Conservation (phyloP, 2,888 invertebrate species). For the Ashinkailepas kermadecensis region DNA sequence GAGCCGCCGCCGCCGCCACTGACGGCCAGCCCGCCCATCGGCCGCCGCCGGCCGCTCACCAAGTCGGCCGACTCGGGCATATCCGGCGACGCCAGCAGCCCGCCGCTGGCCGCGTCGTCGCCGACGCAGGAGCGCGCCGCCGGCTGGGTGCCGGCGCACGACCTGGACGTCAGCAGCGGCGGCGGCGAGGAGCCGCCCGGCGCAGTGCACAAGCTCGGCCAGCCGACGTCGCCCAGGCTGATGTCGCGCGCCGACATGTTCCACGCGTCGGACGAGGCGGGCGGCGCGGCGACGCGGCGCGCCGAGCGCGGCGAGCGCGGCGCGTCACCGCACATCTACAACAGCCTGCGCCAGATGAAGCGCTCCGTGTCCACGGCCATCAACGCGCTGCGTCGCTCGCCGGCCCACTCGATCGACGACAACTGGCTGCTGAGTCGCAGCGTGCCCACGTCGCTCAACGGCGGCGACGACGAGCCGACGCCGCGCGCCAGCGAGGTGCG, state of each 20-base stretch:
- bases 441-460: constrained; percentile 67
- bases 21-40: constrained; percentile 37
- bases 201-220: constrained; percentile 28
- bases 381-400: constrained; percentile 33
- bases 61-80: constrained; percentile 78
- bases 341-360: constrained; percentile 56
- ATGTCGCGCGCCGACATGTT: constrained; percentile 37
- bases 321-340: constrained; percentile 35
- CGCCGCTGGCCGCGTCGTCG: constrained; percentile 39
- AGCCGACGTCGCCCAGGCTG: constrained; percentile 35
- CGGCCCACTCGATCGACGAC: constrained; percentile 43
- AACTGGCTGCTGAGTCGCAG: constrained; percentile 78
- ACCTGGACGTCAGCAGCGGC: constrained; percentile 58
- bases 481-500: constrained; percentile 29
- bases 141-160: constrained; percentile 76
- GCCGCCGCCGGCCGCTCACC: constrained; percentile 47
- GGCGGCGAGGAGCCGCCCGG: constrained; percentile 42
- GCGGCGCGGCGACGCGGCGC: constrained; percentile 18
- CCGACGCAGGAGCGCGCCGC: constrained; percentile 34
- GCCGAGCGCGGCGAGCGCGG: constrained; percentile 22
- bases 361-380: constrained; percentile 50
- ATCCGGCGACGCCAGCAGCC: constrained; percentile 63
- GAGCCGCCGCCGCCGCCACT: constrained; percentile 40
- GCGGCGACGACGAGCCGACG: constrained; percentile 43
- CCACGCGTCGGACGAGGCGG: constrained; percentile 15